A percentile compares a stretch with the other conserved stretches of the same genome.
Conservation (phyloP, 2,113 vertebrate genomes). For the Cottus gobio region DNA sequence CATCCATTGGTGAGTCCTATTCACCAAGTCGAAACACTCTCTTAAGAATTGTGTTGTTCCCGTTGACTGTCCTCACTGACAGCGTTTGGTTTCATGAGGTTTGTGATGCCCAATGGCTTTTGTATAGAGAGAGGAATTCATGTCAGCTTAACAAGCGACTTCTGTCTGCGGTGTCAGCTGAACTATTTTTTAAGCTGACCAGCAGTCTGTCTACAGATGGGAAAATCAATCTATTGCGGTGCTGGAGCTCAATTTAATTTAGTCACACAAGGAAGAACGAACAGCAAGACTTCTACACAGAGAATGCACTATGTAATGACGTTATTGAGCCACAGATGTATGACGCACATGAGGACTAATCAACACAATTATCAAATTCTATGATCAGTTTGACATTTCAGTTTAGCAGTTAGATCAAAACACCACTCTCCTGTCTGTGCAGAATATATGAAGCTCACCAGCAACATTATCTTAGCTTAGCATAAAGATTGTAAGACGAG, state of each 20-base stretch:
- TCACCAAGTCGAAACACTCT: constrained; percentile 5
- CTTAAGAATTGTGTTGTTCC: constrained; percentile 26
- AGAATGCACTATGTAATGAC: background rate
- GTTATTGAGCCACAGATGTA: background rate
- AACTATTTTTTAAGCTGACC: constrained; percentile 22
- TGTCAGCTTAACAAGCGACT: constrained; percentile 43
- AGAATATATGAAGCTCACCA: background rate
- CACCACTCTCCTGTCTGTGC: background rate
- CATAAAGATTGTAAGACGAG: background rate
- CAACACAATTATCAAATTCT: background rate
- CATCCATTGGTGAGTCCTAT: constrained; percentile 30
- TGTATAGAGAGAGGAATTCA: constrained; percentile 10
- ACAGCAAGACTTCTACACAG: background rate
- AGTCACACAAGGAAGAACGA: constrained; percentile 8
- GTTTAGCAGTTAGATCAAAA: background rate
- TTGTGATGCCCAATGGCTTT: constrained; percentile 22
- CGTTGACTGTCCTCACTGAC: constrained; percentile 25
- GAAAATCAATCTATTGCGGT: constrained; percentile 35
- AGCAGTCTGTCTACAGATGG: background rate
- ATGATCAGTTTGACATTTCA: background rate
- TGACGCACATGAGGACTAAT: background rate
- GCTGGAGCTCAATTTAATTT: constrained; percentile 25
- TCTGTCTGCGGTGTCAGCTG: constrained; percentile 22
- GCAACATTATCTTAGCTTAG: background rate
- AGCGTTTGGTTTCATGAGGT: constrained; percentile 9